Evolutionary conservation across 2,797 vertebrate species (phyloP), one percentile per base, ranked within the genome.

Genomic region (Triplophysa yarkandensis): DNA sequence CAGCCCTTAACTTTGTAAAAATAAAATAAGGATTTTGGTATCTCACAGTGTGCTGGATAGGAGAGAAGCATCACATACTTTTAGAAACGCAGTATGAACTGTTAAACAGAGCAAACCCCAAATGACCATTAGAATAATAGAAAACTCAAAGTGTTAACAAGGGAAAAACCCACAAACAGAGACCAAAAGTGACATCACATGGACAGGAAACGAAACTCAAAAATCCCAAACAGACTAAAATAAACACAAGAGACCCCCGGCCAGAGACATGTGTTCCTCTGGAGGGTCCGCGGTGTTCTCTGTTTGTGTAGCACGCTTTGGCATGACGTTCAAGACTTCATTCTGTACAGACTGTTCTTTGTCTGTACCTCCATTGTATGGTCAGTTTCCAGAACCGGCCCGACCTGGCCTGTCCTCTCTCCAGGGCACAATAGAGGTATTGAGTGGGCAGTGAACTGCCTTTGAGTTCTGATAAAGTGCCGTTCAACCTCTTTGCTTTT

Each of bases 381-480:
- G 76, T 74, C 66, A 57, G 61, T 71, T 71, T 81, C 71, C 63
- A 81, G 81, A 83, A 83, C 46, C 43, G 41, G 62, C 72, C 43
- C 23, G 61, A 62, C 77, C 73, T 75, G 73, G 50, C 63, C 65
- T 63, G 61, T 58, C 43, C 68, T 62, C 69, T 55, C 65, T 27
- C 60, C 30, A 43, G 71, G 77, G 65, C 74, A 83, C 77, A 83
- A 81, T 81, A 72, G 76, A 39, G 74, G 64, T 71, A 79, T 79
- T 81, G 79, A 83, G 46, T 63, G 71, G 79, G 67, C 78, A 80
- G 14, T 14, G 39, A 72, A 54, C 64, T 50, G 76, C 75, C 61
- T 76, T 64, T 67, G 54, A 76, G 46, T 39, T 67, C 17, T 25
- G 44, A 74, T 71, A 69, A 73, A 78, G 69, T 30, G 55, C 77